Evolutionary conservation across 2,797 vertebrate species (phyloP).

Genomic region (Scolopax bukidnonensis): DNA sequence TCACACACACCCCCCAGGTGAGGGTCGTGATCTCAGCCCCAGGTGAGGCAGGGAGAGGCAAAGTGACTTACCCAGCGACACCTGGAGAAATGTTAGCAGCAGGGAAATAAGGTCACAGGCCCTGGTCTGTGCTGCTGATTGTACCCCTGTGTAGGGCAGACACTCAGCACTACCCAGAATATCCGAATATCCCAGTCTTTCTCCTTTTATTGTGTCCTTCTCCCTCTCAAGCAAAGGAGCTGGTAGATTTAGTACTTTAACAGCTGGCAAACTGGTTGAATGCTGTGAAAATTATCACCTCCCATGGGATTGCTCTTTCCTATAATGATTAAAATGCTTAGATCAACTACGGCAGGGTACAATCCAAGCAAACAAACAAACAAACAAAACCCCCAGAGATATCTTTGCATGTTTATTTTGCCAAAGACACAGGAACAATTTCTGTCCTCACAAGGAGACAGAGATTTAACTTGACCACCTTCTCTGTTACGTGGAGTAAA

Average conservation of each 20-base stretch:
- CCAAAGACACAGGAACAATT: neutral
- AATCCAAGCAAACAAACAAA: neutral
- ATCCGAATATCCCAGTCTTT: neutral
- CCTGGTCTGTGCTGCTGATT: neutral
- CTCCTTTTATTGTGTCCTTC: fast-evolving
- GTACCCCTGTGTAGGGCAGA: fast-evolving
- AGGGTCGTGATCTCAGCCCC: neutral
- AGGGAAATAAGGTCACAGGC: fast-evolving
- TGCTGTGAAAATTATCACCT: neutral
- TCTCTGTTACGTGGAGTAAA: fast-evolving
- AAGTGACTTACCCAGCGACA: neutral
- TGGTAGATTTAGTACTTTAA: too few species aligned
- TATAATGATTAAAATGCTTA: neutral
- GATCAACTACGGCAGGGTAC: neutral
- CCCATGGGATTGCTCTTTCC: neutral
- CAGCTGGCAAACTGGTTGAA: neutral
- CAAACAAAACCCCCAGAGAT: neutral
- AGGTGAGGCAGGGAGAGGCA: neutral
- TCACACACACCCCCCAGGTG: too few species aligned
- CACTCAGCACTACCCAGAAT: fast-evolving
- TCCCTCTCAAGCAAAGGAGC: neutral
- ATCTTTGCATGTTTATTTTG: neutral
- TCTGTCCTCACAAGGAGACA: neutral
- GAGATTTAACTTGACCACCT: neutral
- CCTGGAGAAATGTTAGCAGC: neutral